Conservation (phyloP, 2,888 invertebrate genomes). For the Leptothorax acervorum region DNA sequence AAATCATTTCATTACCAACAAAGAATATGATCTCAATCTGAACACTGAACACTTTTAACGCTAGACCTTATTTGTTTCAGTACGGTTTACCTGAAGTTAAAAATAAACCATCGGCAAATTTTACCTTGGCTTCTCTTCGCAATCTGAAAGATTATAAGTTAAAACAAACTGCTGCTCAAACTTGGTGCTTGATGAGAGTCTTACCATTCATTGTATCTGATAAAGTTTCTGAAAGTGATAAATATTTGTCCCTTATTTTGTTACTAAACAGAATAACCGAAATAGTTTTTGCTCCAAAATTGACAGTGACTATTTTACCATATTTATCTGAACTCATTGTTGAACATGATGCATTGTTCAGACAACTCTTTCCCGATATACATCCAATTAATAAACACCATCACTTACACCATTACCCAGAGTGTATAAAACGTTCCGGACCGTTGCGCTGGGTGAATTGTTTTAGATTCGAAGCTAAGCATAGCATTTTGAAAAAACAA, state of each 20-base stretch:
- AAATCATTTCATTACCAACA: not conserved
- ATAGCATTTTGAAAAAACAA: too few relatives aligned
- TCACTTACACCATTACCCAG: too few relatives aligned
- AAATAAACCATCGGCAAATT: not conserved
- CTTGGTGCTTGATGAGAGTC: slow-evolving; percentile 61
- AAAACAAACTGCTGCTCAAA: slow-evolving; percentile 52
- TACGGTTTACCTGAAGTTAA: not conserved
- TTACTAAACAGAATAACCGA: not conserved
- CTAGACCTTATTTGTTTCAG: not conserved
- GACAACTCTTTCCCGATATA: not conserved
- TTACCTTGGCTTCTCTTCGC: not conserved
- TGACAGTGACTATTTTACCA: not conserved
- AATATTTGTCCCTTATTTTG: not conserved
- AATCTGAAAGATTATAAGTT: not conserved
- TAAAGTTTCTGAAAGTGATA: slow-evolving; percentile 39
- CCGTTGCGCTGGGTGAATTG: too few relatives aligned
- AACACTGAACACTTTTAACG: not conserved
- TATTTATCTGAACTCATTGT: not conserved
- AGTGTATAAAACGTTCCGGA: too few relatives aligned
- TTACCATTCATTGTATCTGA: slow-evolving; percentile 65
- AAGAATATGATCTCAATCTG: not conserved
- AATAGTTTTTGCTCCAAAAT: slow-evolving; percentile 5
- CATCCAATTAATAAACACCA: slow-evolving; percentile 7
- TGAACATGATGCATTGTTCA: not conserved
- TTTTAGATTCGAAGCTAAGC: too few relatives aligned